Evolutionary conservation across 2,113 vertebrate species (phyloP).

Genomic region (Cavia porcellus): DNA sequence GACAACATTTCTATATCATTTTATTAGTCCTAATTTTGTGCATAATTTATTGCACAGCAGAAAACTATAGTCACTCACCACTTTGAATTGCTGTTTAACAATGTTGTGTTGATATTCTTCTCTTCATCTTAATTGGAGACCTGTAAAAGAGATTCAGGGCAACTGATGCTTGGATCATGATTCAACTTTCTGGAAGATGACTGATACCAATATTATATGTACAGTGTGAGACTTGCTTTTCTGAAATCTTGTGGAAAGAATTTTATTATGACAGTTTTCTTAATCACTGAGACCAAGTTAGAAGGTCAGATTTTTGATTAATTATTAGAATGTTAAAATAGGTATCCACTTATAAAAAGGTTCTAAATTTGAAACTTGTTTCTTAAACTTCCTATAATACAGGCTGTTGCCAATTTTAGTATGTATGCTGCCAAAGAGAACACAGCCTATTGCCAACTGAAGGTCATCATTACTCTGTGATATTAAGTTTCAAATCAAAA

Average conservation of each 20-base stretch:
- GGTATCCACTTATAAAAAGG: not conserved
- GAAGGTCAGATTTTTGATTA: not conserved
- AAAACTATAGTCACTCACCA: not conserved
- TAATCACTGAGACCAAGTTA: constrained; percentile 13
- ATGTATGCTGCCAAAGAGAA: not conserved
- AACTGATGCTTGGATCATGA: not conserved
- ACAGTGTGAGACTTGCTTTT: not conserved
- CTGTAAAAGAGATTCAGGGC: not conserved
- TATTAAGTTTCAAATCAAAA: not conserved
- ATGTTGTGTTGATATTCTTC: not conserved
- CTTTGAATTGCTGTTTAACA: not conserved
- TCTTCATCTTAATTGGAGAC: not conserved
- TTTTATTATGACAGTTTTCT: constrained; percentile 8
- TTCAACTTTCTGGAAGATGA: not conserved
- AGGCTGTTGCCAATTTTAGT: not conserved
- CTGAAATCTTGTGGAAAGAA: not conserved
- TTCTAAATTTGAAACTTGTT: not conserved
- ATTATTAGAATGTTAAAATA: constrained; percentile 2
- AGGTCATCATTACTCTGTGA: not conserved
- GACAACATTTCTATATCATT: not conserved
- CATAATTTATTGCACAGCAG: not conserved
- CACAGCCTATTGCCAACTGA: not conserved
- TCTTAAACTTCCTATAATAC: not conserved
- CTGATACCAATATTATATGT: not conserved
- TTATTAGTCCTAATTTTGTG: not conserved